phyloP scores from a whole-genome alignment of 1,140 invertebrate species.

The Doryteuthis pealeii region DNA sequence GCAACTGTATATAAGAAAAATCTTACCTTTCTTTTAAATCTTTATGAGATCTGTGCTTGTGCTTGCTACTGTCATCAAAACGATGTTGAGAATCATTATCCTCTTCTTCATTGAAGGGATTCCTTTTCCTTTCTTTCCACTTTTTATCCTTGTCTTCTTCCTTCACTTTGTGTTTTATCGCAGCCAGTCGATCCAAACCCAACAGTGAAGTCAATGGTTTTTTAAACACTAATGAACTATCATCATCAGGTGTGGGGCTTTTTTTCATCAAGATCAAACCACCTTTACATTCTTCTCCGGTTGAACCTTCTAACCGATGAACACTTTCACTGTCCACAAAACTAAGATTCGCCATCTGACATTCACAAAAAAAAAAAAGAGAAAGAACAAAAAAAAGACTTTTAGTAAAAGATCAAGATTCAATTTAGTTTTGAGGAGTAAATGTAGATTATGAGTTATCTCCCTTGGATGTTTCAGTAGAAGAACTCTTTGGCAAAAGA shows the following conservation, averaged over 20 bases:
- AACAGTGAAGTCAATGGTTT: constrained; percentile 75
- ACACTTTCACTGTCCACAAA: constrained; percentile 58
- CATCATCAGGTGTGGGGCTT: constrained; percentile 54
- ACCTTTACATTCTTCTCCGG: constrained; percentile 68
- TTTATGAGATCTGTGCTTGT: background rate
- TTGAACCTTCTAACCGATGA: constrained; percentile 81
- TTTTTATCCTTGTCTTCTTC: constrained; percentile 43
- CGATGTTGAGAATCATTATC: no score
- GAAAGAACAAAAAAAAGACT: no score
- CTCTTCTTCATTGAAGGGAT: no score
- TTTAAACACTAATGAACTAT: constrained; percentile 67
- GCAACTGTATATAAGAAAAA: no score
- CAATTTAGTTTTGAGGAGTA: no score
- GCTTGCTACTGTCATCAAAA: no score
- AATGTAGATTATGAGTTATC: no score
- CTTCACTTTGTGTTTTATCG: constrained; percentile 64
- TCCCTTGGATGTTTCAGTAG: no score
- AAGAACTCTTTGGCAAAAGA: no score
- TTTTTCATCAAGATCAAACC: constrained; percentile 82
- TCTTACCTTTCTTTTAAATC: background rate
- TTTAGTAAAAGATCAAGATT: no score
- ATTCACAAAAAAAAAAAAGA: background rate
- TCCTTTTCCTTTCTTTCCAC: no score
- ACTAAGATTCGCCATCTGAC: constrained; percentile 29
- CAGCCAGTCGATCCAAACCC: constrained; percentile 85